These are phyloP conservation scores for Pogonus chalceus DNA, from an alignment of 1,140 invertebrate species.

Conservation along the genomic window DNA sequence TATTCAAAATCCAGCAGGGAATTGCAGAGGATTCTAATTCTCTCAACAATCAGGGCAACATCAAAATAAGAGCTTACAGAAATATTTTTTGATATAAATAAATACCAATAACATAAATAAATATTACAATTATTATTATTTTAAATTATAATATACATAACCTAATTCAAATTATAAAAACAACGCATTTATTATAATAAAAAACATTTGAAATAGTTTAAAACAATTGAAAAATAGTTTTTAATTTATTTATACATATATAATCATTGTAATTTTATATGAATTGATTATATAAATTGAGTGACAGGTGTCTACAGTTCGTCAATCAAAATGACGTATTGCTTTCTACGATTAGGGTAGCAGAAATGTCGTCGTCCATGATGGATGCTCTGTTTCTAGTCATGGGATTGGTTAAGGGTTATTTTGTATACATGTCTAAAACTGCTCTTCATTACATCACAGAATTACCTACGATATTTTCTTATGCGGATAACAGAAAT, in stretches of 20 bases:
- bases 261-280: background rate
- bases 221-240: background rate
- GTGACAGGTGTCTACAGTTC: conserved; percentile 35
- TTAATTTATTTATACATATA: background rate
- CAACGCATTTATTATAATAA: too few species aligned
- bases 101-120: background rate
- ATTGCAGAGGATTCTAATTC: background rate
- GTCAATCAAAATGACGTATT: conserved; percentile 39
- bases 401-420: too few species aligned
- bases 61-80: background rate
- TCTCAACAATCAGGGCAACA: background rate
- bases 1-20: background rate
- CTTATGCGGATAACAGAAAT: background rate
- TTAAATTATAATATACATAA: background rate
- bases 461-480: background rate
- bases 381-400: too few species aligned
- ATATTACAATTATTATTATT: background rate
- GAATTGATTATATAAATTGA: background rate
- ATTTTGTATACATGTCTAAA: conserved; percentile 7
- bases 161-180: too few species aligned
- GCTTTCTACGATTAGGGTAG: conserved; percentile 36
- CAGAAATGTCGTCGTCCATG: conserved; percentile 29
- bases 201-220: too few species aligned
- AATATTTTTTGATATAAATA: background rate
- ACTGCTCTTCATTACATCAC: background rate